phyloP scores from a whole-genome alignment of 2,113 vertebrate genomes.

The Sapajus apella region DNA sequence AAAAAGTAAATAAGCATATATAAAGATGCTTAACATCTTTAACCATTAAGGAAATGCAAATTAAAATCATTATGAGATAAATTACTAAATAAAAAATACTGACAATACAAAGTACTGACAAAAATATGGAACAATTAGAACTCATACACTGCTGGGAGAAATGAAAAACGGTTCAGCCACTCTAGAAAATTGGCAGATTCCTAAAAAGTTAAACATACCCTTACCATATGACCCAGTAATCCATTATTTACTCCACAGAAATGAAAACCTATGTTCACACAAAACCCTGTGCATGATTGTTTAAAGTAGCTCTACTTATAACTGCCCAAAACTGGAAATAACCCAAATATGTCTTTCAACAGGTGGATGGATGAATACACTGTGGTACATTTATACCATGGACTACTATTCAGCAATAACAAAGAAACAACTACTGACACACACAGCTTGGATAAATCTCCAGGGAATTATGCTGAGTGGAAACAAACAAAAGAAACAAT shows the following conservation, averaged over 20 bases:
- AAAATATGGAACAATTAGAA: neutral
- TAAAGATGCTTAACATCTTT: neutral
- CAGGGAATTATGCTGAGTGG: neutral
- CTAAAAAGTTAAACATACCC: neutral
- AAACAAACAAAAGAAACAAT: neutral
- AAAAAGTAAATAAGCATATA: slow-evolving; percentile 24
- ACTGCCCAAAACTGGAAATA: neutral
- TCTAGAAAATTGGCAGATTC: neutral
- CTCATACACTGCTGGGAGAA: slow-evolving; percentile 2
- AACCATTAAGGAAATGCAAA: neutral
- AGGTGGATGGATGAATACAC: neutral
- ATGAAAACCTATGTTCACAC: neutral
- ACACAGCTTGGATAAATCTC: neutral
- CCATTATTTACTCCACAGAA: neutral
- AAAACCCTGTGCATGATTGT: neutral
- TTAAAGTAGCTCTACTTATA: neutral
- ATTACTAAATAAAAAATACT: neutral
- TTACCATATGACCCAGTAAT: neutral
- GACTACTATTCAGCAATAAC: slow-evolving; percentile 1
- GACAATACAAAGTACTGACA: neutral
- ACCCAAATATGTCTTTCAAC: slow-evolving; percentile 31
- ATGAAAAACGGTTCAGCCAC: slow-evolving; percentile 15
- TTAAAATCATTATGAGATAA: slow-evolving; percentile 7
- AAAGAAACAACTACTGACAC: neutral
- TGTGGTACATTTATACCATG: neutral